Percentiles rank a stretch among this genome's conserved stretches.
Conservation (phyloP, 2,888 invertebrate genomes). For the Bruchidius siliquastri region DNA sequence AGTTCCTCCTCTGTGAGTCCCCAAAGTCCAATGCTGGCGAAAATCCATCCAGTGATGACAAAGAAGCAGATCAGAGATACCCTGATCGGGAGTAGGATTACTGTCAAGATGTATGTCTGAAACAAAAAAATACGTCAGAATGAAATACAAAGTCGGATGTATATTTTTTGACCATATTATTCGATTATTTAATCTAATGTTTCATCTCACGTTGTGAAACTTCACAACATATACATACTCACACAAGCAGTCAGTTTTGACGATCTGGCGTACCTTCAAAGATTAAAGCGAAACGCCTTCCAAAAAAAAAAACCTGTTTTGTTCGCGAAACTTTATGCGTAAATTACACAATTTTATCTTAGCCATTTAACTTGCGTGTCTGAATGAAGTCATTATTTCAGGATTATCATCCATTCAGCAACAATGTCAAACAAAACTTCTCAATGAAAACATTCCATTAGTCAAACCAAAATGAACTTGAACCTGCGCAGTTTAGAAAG, state of each 20-base stretch:
- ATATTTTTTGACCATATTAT: too few species aligned
- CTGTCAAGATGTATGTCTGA: slow-evolving; percentile 82
- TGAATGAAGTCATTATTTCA: neutral
- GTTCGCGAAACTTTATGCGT: too few species aligned
- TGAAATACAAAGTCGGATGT: neutral
- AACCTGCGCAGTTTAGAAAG: neutral
- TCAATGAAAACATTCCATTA: neutral
- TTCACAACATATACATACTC: too few species aligned
- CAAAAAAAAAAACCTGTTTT: too few species aligned
- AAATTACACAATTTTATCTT: too few species aligned
- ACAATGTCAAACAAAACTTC: neutral
- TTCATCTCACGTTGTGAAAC: too few species aligned
- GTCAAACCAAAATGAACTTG: neutral
- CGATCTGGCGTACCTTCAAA: too few species aligned
- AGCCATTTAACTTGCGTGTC: too few species aligned
- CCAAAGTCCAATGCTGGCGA: slow-evolving; percentile 77
- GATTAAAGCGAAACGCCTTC: too few species aligned
- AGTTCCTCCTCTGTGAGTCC: slow-evolving; percentile 78
- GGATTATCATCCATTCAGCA: neutral
- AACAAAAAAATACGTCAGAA: too few species aligned
- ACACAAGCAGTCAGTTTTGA: too few species aligned
- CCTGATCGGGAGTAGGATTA: slow-evolving; percentile 78
- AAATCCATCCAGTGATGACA: slow-evolving; percentile 76
- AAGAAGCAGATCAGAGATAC: slow-evolving; percentile 71
- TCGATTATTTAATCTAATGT: too few species aligned